phyloP scores from a whole-genome alignment of 2,113 vertebrate species.

The Gadus chalcogrammus region DNA sequence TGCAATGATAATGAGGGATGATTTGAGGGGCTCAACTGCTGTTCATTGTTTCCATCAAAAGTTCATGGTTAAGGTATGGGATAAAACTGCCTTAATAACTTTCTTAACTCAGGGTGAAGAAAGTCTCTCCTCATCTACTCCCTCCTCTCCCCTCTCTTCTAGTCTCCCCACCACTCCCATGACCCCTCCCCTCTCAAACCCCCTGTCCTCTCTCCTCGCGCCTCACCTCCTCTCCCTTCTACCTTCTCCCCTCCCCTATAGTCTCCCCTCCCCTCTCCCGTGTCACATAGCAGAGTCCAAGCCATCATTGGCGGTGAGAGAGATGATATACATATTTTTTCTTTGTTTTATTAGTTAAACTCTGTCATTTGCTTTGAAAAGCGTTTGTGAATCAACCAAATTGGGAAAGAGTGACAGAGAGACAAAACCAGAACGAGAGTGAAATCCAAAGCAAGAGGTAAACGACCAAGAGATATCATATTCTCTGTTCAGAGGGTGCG shows the following conservation, averaged over 20 bases:
- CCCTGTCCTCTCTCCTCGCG: neutral
- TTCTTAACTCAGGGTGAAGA: too few species aligned
- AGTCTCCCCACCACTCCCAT: too few species aligned
- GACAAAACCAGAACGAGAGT: neutral
- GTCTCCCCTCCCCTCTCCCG: neutral
- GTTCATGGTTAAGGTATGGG: too few species aligned
- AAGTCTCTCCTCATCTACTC: neutral
- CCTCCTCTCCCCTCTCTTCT: neutral
- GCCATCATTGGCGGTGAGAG: neutral
- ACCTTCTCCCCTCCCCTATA: too few species aligned
- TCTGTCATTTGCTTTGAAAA: too few species aligned
- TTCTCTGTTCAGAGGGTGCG: constrained; percentile 25
- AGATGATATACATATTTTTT: too few species aligned
- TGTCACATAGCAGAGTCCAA: neutral
- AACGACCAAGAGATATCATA: neutral
- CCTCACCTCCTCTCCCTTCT: neutral
- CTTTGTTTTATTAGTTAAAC: too few species aligned
- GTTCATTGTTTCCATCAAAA: too few species aligned
- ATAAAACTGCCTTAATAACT: too few species aligned
- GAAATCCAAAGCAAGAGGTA: neutral
- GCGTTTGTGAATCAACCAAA: neutral
- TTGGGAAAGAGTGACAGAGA: neutral
- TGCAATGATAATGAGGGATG: too few species aligned
- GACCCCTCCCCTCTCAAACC: too few species aligned
- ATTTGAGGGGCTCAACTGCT: too few species aligned